A percentile compares a stretch with the other conserved stretches of the same genome.
Evolutionary conservation across 2,888 invertebrate species (phyloP).

Genomic region (Lamellibrachia satsuma): DNA sequence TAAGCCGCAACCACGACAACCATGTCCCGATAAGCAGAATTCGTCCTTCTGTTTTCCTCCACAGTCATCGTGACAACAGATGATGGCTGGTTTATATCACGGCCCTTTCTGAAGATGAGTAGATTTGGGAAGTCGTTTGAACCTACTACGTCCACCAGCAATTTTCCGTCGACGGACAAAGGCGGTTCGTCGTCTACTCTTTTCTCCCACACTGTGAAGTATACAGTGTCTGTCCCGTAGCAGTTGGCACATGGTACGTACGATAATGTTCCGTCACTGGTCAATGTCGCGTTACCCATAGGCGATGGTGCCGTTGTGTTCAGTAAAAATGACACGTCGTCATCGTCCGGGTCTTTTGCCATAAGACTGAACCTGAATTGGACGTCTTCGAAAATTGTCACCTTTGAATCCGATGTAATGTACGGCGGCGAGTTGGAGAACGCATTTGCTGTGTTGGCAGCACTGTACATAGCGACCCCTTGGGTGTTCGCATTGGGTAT

Average conservation of each 20-base stretch:
- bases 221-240: not conserved
- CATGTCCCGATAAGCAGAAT: not conserved
- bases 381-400: not conserved
- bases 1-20: not conserved
- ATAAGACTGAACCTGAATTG: not conserved
- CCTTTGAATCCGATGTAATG: not conserved
- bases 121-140: not conserved
- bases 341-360: not conserved
- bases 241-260: not conserved
- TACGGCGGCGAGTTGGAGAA: not conserved
- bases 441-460: not conserved
- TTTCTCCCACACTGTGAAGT: not conserved
- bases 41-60: not conserved
- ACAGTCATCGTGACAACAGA: not conserved
- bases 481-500: not conserved
- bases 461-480: not conserved
- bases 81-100: not conserved
- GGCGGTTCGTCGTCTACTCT: not conserved
- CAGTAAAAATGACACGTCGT: not conserved
- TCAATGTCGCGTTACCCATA: not conserved
- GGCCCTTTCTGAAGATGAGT: not conserved
- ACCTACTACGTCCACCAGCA: not conserved
- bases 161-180: not conserved
- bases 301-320: not conserved
- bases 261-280: not conserved